phyloP scores from a whole-genome alignment of 2,888 invertebrate genomes.

The Formica aserva region DNA sequence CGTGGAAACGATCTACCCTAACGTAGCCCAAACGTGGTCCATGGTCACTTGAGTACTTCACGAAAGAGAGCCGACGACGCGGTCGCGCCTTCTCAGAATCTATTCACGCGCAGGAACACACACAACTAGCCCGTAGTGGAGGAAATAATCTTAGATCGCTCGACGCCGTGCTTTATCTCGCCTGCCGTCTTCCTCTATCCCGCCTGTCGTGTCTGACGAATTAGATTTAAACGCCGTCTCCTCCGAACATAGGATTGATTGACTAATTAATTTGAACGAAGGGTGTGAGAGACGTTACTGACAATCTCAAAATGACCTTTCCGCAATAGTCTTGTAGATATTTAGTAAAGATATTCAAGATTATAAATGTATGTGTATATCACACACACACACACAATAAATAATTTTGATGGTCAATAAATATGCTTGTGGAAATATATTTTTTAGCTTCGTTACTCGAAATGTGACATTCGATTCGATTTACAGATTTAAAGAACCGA shows the following conservation, averaged over 20 bases:
- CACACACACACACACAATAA: no score
- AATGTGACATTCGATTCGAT: neutral
- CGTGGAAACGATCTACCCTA: slow-evolving; percentile 69
- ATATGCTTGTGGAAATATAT: neutral
- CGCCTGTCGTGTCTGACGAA: slow-evolving; percentile 28
- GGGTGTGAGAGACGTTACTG: neutral
- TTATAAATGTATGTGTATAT: neutral
- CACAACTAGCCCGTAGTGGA: neutral
- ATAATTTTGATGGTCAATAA: neutral
- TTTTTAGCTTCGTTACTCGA: neutral
- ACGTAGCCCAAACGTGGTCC: slow-evolving; percentile 53
- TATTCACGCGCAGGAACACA: slow-evolving; percentile 60
- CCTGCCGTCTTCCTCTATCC: neutral
- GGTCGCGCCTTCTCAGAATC: slow-evolving; percentile 63
- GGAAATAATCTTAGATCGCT: slow-evolving; percentile 41
- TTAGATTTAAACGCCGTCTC: slow-evolving; percentile 41
- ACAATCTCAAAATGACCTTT: neutral
- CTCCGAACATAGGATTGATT: slow-evolving; percentile 33
- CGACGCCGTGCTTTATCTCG: slow-evolving; percentile 28
- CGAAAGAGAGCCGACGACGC: slow-evolving; percentile 18
- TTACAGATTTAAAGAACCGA: neutral
- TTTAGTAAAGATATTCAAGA: neutral
- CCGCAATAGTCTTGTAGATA: neutral
- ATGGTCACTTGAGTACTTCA: slow-evolving; percentile 19
- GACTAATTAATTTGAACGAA: slow-evolving; percentile 30